These are phyloP conservation scores for Acanthiza pusilla DNA, from an alignment of 2,797 vertebrate genomes.

Conservation along the genomic window DNA sequence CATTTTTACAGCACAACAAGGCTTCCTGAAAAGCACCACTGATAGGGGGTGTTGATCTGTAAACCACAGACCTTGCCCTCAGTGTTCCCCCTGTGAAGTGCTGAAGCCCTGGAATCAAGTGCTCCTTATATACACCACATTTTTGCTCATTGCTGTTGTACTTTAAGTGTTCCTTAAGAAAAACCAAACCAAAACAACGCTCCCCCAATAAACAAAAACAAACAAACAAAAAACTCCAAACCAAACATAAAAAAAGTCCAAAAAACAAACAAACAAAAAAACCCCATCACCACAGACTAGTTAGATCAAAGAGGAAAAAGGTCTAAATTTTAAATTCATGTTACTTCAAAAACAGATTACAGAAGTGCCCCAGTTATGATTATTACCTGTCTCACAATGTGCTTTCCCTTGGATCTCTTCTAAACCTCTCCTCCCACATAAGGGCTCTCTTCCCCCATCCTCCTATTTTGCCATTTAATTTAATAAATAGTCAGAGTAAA, in stretches of 20 bases:
- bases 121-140: background rate
- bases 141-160: background rate
- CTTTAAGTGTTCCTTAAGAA: background rate
- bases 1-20: background rate
- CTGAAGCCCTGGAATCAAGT: background rate
- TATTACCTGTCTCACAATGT: background rate
- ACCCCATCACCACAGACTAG: background rate
- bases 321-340: background rate
- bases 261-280: background rate
- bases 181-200: background rate
- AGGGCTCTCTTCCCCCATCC: background rate
- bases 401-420: background rate
- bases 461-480: constrained; percentile 43
- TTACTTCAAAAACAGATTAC: constrained; percentile 18
- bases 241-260: background rate
- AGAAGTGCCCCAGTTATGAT: background rate
- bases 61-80: background rate
- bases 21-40: background rate
- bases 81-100: background rate
- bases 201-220: background rate
- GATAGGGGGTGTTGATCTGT: background rate
- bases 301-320: background rate
- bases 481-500: constrained; percentile 23
- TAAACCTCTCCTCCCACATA: constrained; percentile 21
- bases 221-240: background rate